Conservation (phyloP, 2,888 invertebrate species). For the Clostera curtula region DNA sequence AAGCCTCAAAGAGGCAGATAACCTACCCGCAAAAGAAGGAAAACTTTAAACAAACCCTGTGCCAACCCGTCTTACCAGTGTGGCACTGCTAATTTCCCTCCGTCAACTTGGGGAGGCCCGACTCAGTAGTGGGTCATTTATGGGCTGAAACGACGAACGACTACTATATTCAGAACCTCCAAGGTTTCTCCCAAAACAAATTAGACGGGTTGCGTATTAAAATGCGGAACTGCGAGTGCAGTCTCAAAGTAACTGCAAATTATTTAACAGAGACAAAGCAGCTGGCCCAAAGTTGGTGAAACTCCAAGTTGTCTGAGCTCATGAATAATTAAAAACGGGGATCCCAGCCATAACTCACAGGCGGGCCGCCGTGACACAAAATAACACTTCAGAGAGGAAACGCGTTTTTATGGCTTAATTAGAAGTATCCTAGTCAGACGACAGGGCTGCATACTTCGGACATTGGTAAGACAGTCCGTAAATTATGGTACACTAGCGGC, state of each 20-base stretch:
- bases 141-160: too few species aligned
- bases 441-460: neutral
- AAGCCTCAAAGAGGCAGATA: too few species aligned
- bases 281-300: constrained; percentile 49
- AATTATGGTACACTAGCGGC: neutral
- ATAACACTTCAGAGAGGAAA: constrained; percentile 51
- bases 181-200: too few species aligned
- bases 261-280: constrained; percentile 54
- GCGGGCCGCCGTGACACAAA: constrained; percentile 36
- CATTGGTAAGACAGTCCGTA: neutral
- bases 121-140: too few species aligned
- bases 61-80: too few species aligned
- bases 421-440: constrained; percentile 47
- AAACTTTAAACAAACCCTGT: too few species aligned
- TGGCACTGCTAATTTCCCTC: too few species aligned
- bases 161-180: too few species aligned
- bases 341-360: constrained; percentile 57
- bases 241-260: constrained; percentile 49
- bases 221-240: constrained; percentile 30
- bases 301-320: constrained; percentile 54
- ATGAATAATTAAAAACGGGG: constrained; percentile 66
- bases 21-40: too few species aligned
- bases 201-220: too few species aligned
- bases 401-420: constrained; percentile 63
- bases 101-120: too few species aligned